Evolutionary conservation across 2,113 vertebrate genomes (phyloP), one percentile per base, ranked within the genome.

Genomic region (Uria lomvia): DNA sequence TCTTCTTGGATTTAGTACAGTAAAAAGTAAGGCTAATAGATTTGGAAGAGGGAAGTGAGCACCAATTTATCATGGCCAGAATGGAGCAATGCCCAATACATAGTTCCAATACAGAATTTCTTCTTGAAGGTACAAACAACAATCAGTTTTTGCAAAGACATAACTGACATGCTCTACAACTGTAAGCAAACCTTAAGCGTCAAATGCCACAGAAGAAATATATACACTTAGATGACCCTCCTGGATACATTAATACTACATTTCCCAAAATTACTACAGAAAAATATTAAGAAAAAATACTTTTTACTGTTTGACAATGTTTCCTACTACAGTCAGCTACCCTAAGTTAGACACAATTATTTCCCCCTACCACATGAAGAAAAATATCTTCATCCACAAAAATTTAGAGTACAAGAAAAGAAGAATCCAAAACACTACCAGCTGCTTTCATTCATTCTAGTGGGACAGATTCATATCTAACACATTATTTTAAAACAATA

Each of bases 51-150:
- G 11, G 8, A 73, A 38, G 7, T 13, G 15, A 92, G 26, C 8
- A 58, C 2, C 34, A 38, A 0, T 5, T 52, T 80, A 38, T 5
- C 8, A 27, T 2, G 2, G 11, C 23, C 63, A 74, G 27, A 23
- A 60, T 4, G 5, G 15, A 77, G 36, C 18, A 73, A 90, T 34
- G 15, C 23, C 11, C 23, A 77, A 4, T 12, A 7, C 32, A 66
- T 6, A 45, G 29, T 24, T 89, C 60, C 0, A 0, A 32, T 49
- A 68, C 15, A 59, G 29, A 91, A 68, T 38, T 91, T 12, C 23
- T 65, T 66, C 36, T 34, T 68, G 8, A 81, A 60, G 21, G 12
- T 30, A 84, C 15, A 70, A 93, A 56, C 4, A 68, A 29, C 4
- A 22, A 74, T 2, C 5, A 27, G 3, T 53, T 81, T 71, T 45